Evolutionary conservation across 2,113 vertebrate genomes (phyloP).

Genomic region (Sinosuthora webbiana): DNA sequence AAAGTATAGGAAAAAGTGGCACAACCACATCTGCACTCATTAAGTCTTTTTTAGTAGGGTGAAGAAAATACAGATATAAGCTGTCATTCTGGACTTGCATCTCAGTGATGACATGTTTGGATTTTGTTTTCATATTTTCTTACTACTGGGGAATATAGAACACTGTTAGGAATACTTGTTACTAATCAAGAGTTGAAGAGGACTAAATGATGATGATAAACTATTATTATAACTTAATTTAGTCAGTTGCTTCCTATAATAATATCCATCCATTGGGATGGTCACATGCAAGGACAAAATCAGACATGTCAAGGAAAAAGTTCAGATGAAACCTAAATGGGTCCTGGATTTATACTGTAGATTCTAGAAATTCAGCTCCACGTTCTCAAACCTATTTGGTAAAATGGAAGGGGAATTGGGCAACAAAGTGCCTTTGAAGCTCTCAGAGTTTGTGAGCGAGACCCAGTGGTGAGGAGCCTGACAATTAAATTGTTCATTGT

Average conservation of each 20-base stretch:
- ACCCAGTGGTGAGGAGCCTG: not conserved
- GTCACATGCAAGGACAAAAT: not conserved
- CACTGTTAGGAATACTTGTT: not conserved
- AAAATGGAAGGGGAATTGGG: not conserved
- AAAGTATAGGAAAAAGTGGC: not conserved
- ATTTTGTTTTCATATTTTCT: not conserved
- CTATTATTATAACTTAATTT: not conserved
- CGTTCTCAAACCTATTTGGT: not conserved
- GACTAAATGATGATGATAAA: not conserved
- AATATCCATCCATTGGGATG: not conserved
- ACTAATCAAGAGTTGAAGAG: not conserved
- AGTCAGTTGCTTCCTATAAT: not conserved
- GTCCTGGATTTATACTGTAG: not conserved
- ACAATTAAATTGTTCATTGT: not conserved
- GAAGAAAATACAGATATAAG: not conserved
- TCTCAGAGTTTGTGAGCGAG: not conserved
- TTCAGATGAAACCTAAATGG: not conserved
- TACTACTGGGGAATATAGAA: not conserved
- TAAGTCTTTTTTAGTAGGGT: not conserved
- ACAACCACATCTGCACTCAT: not conserved
- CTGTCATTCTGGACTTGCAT: not conserved
- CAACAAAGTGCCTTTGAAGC: not conserved
- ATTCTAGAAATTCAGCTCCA: not conserved
- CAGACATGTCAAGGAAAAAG: not conserved
- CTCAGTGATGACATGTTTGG: not conserved